phyloP scores from a whole-genome alignment of 2,797 vertebrate genomes.

The Periparus ater region DNA sequence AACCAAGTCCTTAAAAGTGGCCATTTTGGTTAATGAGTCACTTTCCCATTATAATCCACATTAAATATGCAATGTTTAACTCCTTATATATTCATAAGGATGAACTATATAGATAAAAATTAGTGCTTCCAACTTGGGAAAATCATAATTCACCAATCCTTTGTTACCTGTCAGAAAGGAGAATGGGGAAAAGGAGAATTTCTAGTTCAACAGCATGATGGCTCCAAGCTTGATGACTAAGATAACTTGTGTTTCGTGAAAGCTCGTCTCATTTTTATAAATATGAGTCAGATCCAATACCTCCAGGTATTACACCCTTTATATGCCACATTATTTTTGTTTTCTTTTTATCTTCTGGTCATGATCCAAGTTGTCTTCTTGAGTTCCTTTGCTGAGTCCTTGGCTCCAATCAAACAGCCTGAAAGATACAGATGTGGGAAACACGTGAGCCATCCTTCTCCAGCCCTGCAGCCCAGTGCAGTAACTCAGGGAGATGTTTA shows the following conservation, averaged over 20 bases:
- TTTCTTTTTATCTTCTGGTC: slow-evolving; percentile 75
- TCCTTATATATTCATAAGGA: slow-evolving; percentile 73
- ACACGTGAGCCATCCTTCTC: not conserved
- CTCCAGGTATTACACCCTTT: slow-evolving; percentile 76
- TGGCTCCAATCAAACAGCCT: slow-evolving; percentile 68
- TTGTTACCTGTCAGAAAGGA: slow-evolving; percentile 71
- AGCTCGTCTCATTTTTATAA: slow-evolving; percentile 73
- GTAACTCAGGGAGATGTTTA: not conserved
- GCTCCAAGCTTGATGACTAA: slow-evolving; percentile 74
- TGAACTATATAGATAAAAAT: slow-evolving; percentile 73
- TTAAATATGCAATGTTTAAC: slow-evolving; percentile 74
- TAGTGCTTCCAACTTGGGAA: slow-evolving; percentile 75
- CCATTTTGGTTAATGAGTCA: slow-evolving; percentile 81
- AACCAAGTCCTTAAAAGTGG: slow-evolving; percentile 86
- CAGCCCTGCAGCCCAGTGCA: not conserved
- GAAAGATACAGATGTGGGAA: slow-evolving; percentile 61
- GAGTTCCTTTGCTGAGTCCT: slow-evolving; percentile 76
- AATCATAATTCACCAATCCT: slow-evolving; percentile 78
- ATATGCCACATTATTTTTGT: slow-evolving; percentile 76
- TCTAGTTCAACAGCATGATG: slow-evolving; percentile 79
- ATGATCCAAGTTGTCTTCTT: slow-evolving; percentile 73
- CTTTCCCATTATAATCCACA: slow-evolving; percentile 84
- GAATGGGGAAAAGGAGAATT: slow-evolving; percentile 65
- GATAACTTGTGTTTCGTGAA: slow-evolving; percentile 68
- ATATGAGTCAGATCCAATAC: slow-evolving; percentile 65